phyloP scores from a whole-genome alignment of 2,888 invertebrate genomes.

The Diogma glabrata region DNA sequence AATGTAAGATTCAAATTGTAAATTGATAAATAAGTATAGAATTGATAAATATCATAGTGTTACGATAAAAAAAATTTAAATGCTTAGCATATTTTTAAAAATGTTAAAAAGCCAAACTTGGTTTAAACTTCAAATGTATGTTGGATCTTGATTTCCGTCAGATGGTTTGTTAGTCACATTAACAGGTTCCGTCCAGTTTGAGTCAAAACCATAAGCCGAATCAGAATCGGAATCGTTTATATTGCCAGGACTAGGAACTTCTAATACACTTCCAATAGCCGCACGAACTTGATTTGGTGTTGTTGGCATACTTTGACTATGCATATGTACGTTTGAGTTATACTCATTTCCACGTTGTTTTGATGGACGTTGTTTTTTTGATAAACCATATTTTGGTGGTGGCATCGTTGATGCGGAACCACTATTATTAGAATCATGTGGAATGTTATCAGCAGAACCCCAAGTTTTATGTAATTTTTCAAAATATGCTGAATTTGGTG shows the following conservation, averaged over 20 bases:
- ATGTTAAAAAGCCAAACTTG: neutral
- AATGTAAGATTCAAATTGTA: too few relatives aligned
- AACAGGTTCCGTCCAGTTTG: conserved; percentile 50
- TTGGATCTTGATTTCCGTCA: conserved; percentile 11
- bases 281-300: conserved; percentile 51
- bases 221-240: conserved; percentile 74
- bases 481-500: conserved; percentile 33
- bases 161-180: neutral
- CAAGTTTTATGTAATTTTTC: conserved; percentile 74
- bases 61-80: too few relatives aligned
- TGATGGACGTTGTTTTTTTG: conserved; percentile 52
- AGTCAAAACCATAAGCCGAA: conserved; percentile 76
- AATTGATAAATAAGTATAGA: too few relatives aligned
- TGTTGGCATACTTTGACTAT: conserved; percentile 45
- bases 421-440: conserved; percentile 39
- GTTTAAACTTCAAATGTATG: conserved; percentile 14
- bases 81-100: too few relatives aligned
- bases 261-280: conserved; percentile 23
- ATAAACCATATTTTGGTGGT: conserved; percentile 56
- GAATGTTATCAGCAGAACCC: conserved; percentile 83
- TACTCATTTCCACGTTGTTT: conserved; percentile 36
- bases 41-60: too few relatives aligned
- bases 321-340: neutral
- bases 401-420: conserved; percentile 62
- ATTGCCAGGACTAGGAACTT: conserved; percentile 24